Percentiles rank a stretch among this genome's conserved stretches.
Conservation (phyloP, 2,888 invertebrate species). For the Sarcophaga caerulescens region DNA sequence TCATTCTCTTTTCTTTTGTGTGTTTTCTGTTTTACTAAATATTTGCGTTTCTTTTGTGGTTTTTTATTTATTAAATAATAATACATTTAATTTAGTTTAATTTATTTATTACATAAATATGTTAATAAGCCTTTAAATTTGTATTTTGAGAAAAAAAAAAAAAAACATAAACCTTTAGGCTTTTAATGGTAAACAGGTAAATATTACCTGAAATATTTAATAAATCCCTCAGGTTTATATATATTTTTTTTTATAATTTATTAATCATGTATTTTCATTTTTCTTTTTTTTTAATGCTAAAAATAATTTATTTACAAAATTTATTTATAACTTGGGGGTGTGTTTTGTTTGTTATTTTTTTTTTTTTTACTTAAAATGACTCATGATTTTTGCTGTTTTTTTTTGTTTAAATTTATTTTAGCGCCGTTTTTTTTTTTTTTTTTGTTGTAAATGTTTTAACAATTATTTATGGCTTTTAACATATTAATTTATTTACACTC, state of each 20-base stretch:
- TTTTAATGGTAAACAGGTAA: background rate
- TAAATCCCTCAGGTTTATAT: background rate
- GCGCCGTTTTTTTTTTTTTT: constrained; percentile 4
- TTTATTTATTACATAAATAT: background rate
- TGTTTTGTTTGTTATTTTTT: constrained; percentile 41
- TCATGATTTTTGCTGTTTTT: constrained; percentile 14
- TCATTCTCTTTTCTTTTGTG: background rate
- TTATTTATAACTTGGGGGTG: constrained; percentile 18
- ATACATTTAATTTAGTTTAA: background rate
- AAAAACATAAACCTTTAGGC: background rate
- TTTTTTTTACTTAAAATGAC: constrained; percentile 40
- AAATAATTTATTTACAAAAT: constrained; percentile 44
- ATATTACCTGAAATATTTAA: background rate
- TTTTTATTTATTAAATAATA: background rate
- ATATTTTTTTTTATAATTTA: background rate
- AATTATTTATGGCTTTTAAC: constrained; percentile 53
- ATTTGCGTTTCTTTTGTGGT: constrained; percentile 19
- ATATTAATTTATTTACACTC: constrained; percentile 32
- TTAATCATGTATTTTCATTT: constrained; percentile 1
- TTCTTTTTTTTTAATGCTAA: constrained; percentile 7
- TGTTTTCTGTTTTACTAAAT: constrained; percentile 9
- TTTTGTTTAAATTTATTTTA: background rate
- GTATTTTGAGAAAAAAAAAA: too few relatives aligned
- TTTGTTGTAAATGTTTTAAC: background rate
- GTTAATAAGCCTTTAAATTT: background rate